phyloP scores from a whole-genome alignment of 2,113 vertebrate genomes.

The Pelmatolapia mariae region DNA sequence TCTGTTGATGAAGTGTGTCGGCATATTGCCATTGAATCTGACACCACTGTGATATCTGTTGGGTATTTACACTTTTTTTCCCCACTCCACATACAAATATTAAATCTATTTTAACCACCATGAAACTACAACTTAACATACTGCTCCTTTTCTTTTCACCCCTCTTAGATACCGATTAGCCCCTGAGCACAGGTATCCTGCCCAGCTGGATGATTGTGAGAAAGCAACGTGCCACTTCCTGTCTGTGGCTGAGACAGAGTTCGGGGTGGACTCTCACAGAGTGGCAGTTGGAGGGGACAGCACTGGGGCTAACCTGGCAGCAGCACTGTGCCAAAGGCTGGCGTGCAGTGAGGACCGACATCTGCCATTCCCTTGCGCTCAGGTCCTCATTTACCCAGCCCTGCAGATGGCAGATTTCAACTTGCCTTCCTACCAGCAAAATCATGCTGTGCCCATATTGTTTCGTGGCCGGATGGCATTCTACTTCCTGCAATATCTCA shows the following conservation, averaged over 20 bases:
- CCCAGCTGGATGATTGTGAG: constrained; percentile 68
- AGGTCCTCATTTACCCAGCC: constrained; percentile 78
- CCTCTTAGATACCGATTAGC: constrained; percentile 74
- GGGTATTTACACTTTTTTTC: constrained; percentile 66
- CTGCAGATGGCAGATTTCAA: constrained; percentile 80
- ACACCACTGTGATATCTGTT: constrained; percentile 79
- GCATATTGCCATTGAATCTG: constrained; percentile 70
- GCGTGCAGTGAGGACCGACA: constrained; percentile 40
- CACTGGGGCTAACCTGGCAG: constrained; percentile 73
- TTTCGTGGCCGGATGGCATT: constrained; percentile 50
- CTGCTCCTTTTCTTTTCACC: background rate
- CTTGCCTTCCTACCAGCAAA: constrained; percentile 81
- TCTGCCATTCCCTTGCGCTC: constrained; percentile 75
- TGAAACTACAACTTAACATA: background rate
- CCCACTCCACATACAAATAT: background rate
- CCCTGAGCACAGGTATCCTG: constrained; percentile 75
- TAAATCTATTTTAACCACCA: background rate
- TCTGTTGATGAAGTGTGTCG: constrained; percentile 72
- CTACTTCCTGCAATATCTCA: constrained; percentile 66
- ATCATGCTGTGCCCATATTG: constrained; percentile 72
- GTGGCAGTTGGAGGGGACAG: constrained; percentile 80
- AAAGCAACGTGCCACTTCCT: constrained; percentile 77
- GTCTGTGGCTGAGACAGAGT: constrained; percentile 57
- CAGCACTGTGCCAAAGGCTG: constrained; percentile 72
- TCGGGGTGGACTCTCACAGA: constrained; percentile 68